A percentile compares a stretch with the other conserved stretches of the same genome.
phyloP scores from a whole-genome alignment of 1,140 invertebrate species.

The Lepidotrigona ventralis region DNA sequence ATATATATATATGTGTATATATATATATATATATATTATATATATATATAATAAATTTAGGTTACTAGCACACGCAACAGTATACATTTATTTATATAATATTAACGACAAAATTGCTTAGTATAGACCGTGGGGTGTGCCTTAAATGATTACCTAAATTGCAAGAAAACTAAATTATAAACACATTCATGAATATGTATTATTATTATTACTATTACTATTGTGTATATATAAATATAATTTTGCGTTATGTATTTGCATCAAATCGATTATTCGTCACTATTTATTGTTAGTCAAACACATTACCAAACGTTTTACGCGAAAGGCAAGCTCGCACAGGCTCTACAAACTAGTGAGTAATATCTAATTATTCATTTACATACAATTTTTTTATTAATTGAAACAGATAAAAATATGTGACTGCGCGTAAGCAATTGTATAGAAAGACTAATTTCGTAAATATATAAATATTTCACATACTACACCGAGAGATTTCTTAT shows the following conservation, averaged over 20 bases:
- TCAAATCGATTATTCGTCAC: constrained; percentile 66
- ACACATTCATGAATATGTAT: constrained; percentile 63
- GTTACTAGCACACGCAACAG: constrained; percentile 59
- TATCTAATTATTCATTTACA: constrained; percentile 67
- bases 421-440: constrained; percentile 75
- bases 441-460: constrained; percentile 80
- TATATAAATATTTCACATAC: constrained; percentile 79
- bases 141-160: constrained; percentile 72
- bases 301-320: constrained; percentile 58
- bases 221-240: constrained; percentile 67
- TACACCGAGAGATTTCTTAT: constrained; percentile 53
- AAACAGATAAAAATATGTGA: constrained; percentile 65
- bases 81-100: constrained; percentile 75
- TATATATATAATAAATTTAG: constrained; percentile 57
- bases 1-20: constrained; percentile 8
- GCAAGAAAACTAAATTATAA: constrained; percentile 66
- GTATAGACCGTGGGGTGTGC: constrained; percentile 76
- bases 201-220: constrained; percentile 59
- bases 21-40: constrained; percentile 32
- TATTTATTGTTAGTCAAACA: constrained; percentile 73
- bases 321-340: constrained; percentile 67
- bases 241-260: constrained; percentile 64
- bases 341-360: constrained; percentile 69
- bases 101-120: constrained; percentile 69
- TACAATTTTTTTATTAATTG: constrained; percentile 63